Evolutionary conservation across 2,113 vertebrate species (phyloP).

Genomic region (Rattus rattus): DNA sequence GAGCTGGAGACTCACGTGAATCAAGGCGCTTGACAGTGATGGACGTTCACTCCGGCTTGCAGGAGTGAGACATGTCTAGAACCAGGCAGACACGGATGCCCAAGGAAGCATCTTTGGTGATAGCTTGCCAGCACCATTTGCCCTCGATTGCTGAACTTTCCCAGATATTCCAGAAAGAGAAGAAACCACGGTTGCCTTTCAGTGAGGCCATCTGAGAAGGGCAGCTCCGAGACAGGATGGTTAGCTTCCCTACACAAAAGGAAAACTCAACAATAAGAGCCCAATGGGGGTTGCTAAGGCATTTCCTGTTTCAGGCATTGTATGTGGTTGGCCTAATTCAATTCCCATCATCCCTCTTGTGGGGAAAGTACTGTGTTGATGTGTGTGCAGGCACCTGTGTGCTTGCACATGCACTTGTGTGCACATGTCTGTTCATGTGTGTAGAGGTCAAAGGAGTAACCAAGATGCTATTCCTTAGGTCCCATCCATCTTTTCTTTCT

Average conservation of each 20-base stretch:
- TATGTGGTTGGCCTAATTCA: fast-evolving
- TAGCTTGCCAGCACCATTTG: not conserved
- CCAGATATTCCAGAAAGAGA: not conserved
- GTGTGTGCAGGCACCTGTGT: too few relatives aligned
- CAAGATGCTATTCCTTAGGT: not conserved
- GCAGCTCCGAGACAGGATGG: not conserved
- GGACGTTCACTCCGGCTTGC: not conserved
- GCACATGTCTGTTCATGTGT: not conserved
- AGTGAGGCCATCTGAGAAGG: not conserved
- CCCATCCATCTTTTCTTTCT: too few relatives aligned
- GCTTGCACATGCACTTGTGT: not conserved
- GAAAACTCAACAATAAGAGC: not conserved
- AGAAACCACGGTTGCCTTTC: not conserved
- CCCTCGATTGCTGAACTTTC: not conserved
- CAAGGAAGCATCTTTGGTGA: not conserved
- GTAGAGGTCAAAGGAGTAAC: not conserved
- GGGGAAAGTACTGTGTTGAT: not conserved
- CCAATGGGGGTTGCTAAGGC: not conserved
- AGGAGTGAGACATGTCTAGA: not conserved
- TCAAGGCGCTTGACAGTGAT: not conserved
- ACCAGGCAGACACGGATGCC: not conserved
- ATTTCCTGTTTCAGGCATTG: fast-evolving
- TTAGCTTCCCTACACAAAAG: not conserved
- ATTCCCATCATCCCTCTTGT: fast-evolving
- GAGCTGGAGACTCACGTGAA: not conserved